These are phyloP conservation scores for Onychostoma macrolepis DNA, from an alignment of 2,113 vertebrate species.

Conservation along the genomic window DNA sequence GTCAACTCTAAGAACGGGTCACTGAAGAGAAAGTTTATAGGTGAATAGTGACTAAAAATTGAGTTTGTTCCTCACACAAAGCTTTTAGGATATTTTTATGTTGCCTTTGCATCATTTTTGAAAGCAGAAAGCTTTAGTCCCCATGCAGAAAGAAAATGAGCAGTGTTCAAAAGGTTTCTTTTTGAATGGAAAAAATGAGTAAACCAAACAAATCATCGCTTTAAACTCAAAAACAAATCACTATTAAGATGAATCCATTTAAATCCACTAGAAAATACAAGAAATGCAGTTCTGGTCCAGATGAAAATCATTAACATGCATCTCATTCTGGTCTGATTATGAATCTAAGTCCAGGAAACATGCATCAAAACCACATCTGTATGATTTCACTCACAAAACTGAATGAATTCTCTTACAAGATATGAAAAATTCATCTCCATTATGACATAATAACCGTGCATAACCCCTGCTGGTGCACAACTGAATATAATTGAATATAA, in stretches of 20 bases:
- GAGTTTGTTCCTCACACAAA: too few species aligned
- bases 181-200: background rate
- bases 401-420: background rate
- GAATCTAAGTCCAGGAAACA: background rate
- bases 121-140: background rate
- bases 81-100: background rate
- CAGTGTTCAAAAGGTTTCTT: background rate
- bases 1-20: background rate
- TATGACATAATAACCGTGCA: background rate
- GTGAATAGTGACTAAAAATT: too few species aligned
- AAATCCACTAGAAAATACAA: background rate
- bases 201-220: background rate
- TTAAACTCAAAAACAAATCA: background rate
- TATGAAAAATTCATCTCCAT: slow-evolving; percentile 35
- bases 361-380: background rate
- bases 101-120: background rate
- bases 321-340: background rate
- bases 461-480: background rate
- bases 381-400: background rate
- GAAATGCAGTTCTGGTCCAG: background rate
- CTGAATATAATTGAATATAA: background rate
- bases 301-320: background rate
- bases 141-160: too few species aligned
- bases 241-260: background rate
- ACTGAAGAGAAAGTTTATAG: background rate